A percentile compares a stretch with the other conserved stretches of the same genome.
phyloP scores from a whole-genome alignment of 2,888 invertebrate species.

The Campoplex nolae region DNA sequence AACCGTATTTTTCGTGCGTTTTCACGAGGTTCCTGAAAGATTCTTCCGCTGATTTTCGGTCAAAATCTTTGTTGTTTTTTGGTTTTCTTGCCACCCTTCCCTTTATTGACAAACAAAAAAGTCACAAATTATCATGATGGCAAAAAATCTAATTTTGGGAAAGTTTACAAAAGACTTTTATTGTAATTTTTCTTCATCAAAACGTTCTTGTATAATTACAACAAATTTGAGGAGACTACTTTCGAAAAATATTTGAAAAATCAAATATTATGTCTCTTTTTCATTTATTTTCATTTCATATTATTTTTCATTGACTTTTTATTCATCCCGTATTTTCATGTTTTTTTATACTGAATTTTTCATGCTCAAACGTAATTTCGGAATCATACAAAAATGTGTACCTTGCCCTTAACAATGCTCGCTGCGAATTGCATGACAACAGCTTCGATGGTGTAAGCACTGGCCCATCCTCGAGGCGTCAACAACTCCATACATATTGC shows the following conservation, averaged over 20 bases:
- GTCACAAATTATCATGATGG: not conserved
- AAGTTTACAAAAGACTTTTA: not conserved
- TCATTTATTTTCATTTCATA: no score
- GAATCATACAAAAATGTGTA: conserved; percentile 68
- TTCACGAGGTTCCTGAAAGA: conserved; percentile 94
- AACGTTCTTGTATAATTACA: no score
- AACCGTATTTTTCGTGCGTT: conserved; percentile 96
- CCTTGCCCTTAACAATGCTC: conserved; percentile 94
- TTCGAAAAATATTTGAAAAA: no score
- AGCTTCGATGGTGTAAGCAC: conserved; percentile 94
- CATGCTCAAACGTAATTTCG: no score
- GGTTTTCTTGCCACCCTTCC: conserved; percentile 92
- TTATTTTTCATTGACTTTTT: no score
- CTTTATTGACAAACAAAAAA: conserved; percentile 73
- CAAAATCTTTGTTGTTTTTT: conserved; percentile 92
- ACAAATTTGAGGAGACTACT: no score
- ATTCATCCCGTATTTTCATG: no score
- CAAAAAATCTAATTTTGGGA: not conserved
- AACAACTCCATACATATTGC: conserved; percentile 96
- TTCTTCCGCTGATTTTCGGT: conserved; percentile 92
- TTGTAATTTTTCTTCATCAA: no score
- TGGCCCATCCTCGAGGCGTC: conserved; percentile 95
- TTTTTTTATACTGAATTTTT: no score
- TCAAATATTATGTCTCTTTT: no score
- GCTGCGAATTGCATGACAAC: conserved; percentile 96